phyloP scores from a whole-genome alignment of 1,140 invertebrate species.

The Dendroctonus ponderosae region DNA sequence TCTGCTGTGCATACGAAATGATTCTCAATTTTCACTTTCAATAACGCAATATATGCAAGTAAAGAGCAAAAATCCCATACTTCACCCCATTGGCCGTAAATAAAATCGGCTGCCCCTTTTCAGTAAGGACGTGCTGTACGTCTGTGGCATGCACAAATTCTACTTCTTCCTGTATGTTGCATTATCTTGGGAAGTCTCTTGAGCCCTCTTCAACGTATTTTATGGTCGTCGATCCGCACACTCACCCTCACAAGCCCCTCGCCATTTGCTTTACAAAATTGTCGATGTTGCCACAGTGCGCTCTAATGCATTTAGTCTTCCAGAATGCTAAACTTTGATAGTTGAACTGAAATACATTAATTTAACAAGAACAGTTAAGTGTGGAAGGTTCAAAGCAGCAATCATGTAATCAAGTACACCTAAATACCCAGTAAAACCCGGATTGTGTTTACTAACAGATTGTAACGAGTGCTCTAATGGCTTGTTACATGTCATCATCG shows the following conservation, averaged over 20 bases:
- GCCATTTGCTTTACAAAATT: conserved; percentile 4
- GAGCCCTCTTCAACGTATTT: conserved; percentile 50
- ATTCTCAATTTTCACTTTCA: too few relatives aligned
- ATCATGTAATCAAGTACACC: too few relatives aligned
- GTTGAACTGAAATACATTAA: too few relatives aligned
- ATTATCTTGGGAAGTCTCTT: conserved; percentile 45
- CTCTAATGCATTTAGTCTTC: too few relatives aligned
- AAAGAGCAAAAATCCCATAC: conserved; percentile 17
- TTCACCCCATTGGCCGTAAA: conserved; percentile 20
- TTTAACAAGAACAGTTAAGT: too few relatives aligned
- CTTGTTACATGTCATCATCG: conserved; percentile 8
- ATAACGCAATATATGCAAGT: conserved; percentile 1
- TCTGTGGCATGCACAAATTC: conserved; percentile 32
- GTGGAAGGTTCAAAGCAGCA: too few relatives aligned
- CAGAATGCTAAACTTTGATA: too few relatives aligned
- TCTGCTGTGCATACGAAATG: too few relatives aligned
- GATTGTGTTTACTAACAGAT: conserved; percentile 2
- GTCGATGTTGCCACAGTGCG: too few relatives aligned
- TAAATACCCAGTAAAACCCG: too few relatives aligned
- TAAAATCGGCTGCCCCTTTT: conserved; percentile 8
- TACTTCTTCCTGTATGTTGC: conserved; percentile 33
- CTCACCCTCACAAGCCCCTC: conserved; percentile 29
- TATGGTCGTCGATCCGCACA: conserved; percentile 36
- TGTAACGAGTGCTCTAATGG: conserved; percentile 10
- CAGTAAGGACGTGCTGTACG: conserved; percentile 27